Evolutionary conservation across 2,113 vertebrate genomes (phyloP), one percentile per base, ranked within the genome.

Genomic region (Crotalus horridus): DNA sequence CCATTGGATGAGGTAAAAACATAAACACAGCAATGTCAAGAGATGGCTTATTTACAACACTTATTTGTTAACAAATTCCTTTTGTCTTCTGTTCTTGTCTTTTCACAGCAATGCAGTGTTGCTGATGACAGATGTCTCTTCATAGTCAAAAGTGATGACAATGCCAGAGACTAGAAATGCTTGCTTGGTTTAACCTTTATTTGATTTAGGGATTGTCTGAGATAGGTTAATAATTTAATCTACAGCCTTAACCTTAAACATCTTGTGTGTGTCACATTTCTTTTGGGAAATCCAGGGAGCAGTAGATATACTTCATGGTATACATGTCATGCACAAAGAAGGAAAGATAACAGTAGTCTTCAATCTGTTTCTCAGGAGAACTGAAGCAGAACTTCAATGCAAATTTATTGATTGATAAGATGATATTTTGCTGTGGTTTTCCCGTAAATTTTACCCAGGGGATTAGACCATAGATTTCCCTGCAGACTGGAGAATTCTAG

Each of bases 111-210:
- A 29, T 6, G 10, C 29, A 33, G 3, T 11, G 39, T 20, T 17
- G 39, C 12, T 81, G 10, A 20, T 74, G 64, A 48, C 87, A 89
- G 56, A 69, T 69, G 23, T 7, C 29, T 15, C 88, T 51, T 15
- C 51, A 46, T 17, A 46, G 13, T 92, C 51, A 81, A 11, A 89
- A 89, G 51, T 46, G 51, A 46, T 89, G 87, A 81, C 87, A 92
- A 81, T 46, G 59, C 4, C 87, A 88, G n/a, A 69, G n/a, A 43
- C 20, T n/a, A 64, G 21, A 46, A 24, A 43, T 56, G 24, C 46
- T 55, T 92, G 24, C 46, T 92, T 69, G 51, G 59, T 89, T 55
- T 51, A 81, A 3, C 87, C 87, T 89, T 89, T 92, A 69, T 89
- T 92, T 92, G 61, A 53, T 46, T 33, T 55, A 74, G 86, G 91